Evolutionary conservation across 2,113 vertebrate species (phyloP).

Genomic region (Lampris megalopsis): DNA sequence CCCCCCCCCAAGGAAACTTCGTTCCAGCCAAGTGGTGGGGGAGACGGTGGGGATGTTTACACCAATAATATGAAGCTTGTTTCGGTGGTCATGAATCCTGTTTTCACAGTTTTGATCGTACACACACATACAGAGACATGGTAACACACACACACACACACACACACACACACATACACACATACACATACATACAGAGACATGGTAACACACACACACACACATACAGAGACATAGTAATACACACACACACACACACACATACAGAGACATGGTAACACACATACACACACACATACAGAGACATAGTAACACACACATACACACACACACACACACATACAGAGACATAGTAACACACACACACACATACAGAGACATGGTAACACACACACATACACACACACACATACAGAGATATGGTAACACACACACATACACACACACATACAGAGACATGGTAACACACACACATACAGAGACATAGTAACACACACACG

Average conservation of each 20-base stretch:
- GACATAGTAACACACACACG: no score
- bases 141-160: no score
- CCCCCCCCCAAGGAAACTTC: constrained; percentile 62
- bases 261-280: no score
- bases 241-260: no score
- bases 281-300: no score
- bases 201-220: no score
- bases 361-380: no score
- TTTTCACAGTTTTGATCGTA: neutral
- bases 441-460: no score
- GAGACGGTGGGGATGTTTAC: constrained; percentile 20
- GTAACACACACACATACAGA: no score
- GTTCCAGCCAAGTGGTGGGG: constrained; percentile 69
- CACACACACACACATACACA: neutral
- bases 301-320: neutral
- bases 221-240: no score
- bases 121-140: neutral
- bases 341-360: neutral
- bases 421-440: neutral
- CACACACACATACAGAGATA: neutral
- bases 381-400: neutral
- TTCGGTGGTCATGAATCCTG: constrained; percentile 6
- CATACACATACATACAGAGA: no score
- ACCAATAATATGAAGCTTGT: constrained; percentile 24
- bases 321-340: constrained; percentile 33